Evolutionary conservation across 2,888 invertebrate genomes (phyloP).

Genomic region (Acheta domesticus): DNA sequence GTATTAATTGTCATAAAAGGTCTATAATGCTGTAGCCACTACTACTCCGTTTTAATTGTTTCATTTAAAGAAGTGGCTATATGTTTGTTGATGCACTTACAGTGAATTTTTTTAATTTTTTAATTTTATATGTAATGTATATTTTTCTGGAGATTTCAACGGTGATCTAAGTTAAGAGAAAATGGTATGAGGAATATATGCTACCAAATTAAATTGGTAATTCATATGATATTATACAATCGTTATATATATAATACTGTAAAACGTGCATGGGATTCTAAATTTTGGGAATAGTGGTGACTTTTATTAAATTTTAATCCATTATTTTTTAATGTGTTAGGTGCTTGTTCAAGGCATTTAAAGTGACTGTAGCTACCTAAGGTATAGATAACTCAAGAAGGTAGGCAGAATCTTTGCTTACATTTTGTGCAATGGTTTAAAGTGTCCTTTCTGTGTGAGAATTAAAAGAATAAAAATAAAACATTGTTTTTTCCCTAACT

Average conservation of each 20-base stretch:
- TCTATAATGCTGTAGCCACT: not conserved
- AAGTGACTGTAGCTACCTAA: conserved; percentile 28
- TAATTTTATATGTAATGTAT: conserved; percentile 1
- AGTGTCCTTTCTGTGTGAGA: conserved; percentile 37
- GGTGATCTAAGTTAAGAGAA: not conserved
- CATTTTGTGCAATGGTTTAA: conserved; percentile 37
- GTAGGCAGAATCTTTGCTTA: conserved; percentile 34
- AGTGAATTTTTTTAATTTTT: not conserved
- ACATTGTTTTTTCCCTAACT: not conserved
- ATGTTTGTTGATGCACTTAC: not conserved
- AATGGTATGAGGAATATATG: conserved; percentile 11
- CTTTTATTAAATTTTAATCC: conserved; percentile 21
- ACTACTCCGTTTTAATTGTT: not conserved
- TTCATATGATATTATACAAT: conserved; percentile 18
- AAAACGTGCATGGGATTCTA: conserved; percentile 11
- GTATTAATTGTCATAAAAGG: conserved; percentile 8
- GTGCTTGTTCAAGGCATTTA: conserved; percentile 27
- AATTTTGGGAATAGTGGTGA: conserved; percentile 23
- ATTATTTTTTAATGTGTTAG: conserved; percentile 31
- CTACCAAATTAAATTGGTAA: conserved; percentile 18
- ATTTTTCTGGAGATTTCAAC: not conserved
- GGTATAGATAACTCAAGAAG: conserved; percentile 28
- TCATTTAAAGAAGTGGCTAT: not conserved
- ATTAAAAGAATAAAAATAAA: conserved; percentile 29
- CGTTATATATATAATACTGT: conserved; percentile 6